phyloP scores from a whole-genome alignment of 2,113 vertebrate species.

The Myotis lucifugus region DNA sequence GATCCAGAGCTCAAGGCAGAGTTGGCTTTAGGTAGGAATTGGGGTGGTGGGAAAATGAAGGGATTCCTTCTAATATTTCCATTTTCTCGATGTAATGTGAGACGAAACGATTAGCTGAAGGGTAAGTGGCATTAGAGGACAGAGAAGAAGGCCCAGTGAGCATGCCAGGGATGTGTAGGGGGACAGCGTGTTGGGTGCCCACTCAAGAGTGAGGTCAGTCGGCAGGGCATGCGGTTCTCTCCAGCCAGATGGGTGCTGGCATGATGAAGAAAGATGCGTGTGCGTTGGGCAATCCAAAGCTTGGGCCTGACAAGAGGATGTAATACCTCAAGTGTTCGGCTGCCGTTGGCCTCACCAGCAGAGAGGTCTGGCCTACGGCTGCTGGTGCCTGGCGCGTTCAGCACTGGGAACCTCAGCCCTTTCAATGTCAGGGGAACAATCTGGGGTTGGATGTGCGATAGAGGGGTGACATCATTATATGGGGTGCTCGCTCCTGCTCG shows the following conservation, averaged over 20 bases:
- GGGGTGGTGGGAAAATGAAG: not conserved
- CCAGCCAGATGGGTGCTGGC: not conserved
- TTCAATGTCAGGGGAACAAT: rapidly evolving
- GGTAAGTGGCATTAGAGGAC: not conserved
- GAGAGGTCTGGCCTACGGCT: not conserved
- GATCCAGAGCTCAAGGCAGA: not conserved
- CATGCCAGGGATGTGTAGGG: rapidly evolving
- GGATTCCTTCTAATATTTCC: not conserved
- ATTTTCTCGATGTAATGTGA: not conserved
- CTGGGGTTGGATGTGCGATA: not conserved
- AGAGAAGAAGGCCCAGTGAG: not conserved
- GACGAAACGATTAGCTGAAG: not conserved
- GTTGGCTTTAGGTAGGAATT: not conserved
- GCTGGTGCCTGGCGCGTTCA: rapidly evolving
- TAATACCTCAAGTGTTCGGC: too few relatives aligned
- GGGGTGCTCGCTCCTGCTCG: rapidly evolving
- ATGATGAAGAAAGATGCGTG: rapidly evolving
- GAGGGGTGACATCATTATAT: not conserved
- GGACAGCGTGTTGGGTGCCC: rapidly evolving
- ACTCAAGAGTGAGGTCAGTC: not conserved
- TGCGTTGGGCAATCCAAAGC: not conserved
- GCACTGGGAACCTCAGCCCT: not conserved
- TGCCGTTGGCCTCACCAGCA: not conserved
- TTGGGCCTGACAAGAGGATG: not conserved
- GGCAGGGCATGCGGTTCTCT: not conserved